Evolutionary conservation across 2,113 vertebrate species (phyloP).

Genomic region (Apus apus): DNA sequence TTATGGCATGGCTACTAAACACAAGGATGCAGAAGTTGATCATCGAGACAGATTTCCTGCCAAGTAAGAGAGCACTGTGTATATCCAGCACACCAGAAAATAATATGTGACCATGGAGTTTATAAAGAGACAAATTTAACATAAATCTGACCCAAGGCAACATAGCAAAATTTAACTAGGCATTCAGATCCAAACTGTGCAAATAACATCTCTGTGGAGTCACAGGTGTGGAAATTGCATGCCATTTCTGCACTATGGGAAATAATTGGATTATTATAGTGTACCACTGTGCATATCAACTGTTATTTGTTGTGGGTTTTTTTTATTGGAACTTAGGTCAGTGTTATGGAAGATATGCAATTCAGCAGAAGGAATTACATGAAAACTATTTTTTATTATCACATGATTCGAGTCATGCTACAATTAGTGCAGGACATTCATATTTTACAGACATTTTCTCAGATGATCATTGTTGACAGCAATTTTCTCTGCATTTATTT

Average conservation of each 20-base stretch:
- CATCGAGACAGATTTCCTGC: constrained; percentile 28
- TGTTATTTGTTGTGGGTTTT: constrained; percentile 28
- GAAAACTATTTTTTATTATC: background rate
- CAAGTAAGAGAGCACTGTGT: constrained; percentile 12
- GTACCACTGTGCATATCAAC: constrained; percentile 37
- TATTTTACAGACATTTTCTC: background rate
- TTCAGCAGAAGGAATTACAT: background rate
- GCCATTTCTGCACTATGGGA: constrained; percentile 60
- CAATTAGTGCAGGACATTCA: background rate
- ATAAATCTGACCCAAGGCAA: constrained; percentile 26
- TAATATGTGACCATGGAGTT: background rate
- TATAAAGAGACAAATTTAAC: constrained; percentile 41
- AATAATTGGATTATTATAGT: constrained; percentile 71
- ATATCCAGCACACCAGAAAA: constrained; percentile 42
- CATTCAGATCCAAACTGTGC: constrained; percentile 71
- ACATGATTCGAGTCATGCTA: background rate
- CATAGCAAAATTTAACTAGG: constrained; percentile 43
- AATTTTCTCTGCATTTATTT: background rate
- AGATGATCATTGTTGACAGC: background rate
- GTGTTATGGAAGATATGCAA: background rate
- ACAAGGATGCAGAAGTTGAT: background rate
- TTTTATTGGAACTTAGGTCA: constrained; percentile 13
- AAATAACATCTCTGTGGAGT: constrained; percentile 66
- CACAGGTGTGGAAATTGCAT: constrained; percentile 71
- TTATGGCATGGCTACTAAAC: background rate